Evolutionary conservation across 2,113 vertebrate genomes (phyloP).

Genomic region (Pongo abelii): DNA sequence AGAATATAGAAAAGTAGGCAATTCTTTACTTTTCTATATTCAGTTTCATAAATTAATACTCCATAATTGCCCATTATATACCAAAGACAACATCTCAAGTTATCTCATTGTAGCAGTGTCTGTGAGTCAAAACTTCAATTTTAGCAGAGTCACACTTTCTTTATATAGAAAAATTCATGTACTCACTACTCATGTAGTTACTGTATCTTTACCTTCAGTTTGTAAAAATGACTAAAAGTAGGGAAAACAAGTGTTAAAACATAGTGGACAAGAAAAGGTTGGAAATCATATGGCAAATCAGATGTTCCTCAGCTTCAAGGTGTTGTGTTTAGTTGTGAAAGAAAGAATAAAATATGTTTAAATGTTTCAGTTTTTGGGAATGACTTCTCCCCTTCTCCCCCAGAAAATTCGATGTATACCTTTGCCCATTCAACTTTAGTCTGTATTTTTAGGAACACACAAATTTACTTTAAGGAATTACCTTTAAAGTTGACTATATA

Average conservation of each 20-base stretch:
- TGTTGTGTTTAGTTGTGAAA: not conserved
- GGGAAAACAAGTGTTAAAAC: not conserved
- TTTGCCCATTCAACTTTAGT: not conserved
- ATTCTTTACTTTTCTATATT: conserved; percentile 26
- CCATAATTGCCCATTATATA: not conserved
- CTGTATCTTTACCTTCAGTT: not conserved
- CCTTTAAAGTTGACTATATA: not conserved
- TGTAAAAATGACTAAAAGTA: conserved; percentile 41
- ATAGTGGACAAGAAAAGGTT: not conserved
- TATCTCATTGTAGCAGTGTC: not conserved
- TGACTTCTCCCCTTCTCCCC: not conserved
- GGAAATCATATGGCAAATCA: not conserved
- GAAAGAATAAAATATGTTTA: conserved; percentile 31
- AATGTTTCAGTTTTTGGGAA: conserved; percentile 11
- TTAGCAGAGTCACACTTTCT: not conserved
- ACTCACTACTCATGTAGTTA: not conserved
- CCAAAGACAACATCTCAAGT: conserved; percentile 2
- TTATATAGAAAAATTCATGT: not conserved
- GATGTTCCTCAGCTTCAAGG: not conserved
- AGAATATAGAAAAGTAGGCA: not conserved
- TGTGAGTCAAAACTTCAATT: not conserved
- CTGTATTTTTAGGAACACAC: not conserved
- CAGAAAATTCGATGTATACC: not conserved
- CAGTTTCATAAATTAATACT: not conserved
- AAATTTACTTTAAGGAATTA: conserved; percentile 22